phyloP scores from a whole-genome alignment of 2,113 vertebrate genomes.

The Austrofundulus limnaeus region DNA sequence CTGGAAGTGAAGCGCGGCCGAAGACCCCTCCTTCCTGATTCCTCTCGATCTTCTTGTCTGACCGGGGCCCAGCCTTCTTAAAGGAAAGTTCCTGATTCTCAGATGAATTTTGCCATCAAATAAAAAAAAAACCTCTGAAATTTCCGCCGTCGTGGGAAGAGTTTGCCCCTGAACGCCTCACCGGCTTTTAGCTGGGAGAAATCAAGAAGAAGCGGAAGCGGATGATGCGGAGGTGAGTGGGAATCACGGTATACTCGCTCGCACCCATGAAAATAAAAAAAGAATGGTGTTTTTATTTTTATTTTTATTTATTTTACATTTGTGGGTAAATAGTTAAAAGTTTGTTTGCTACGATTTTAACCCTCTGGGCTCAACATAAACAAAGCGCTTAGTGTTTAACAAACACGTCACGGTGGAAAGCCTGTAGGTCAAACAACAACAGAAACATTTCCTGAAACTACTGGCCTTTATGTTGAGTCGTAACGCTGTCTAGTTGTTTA shows the following conservation, averaged over 20 bases:
- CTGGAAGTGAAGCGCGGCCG: constrained; percentile 15
- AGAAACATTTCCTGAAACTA: background rate
- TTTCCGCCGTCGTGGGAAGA: background rate
- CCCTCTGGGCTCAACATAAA: too few species aligned
- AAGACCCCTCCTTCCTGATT: constrained; percentile 36
- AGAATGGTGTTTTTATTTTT: too few species aligned
- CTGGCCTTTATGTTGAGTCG: background rate
- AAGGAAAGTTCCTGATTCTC: constrained; percentile 18
- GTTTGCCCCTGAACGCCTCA: background rate
- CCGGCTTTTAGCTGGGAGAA: background rate
- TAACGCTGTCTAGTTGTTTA: too few species aligned
- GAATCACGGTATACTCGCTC: accelerated
- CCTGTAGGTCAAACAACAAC: too few species aligned
- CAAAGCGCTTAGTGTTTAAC: too few species aligned
- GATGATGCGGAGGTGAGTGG: constrained; percentile 50
- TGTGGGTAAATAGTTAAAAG: too few species aligned
- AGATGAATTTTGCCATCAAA: background rate
- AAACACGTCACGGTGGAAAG: background rate
- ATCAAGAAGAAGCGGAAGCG: background rate
- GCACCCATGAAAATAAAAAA: background rate
- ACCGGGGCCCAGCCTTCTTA: constrained; percentile 32
- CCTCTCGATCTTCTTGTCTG: background rate
- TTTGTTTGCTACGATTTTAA: too few species aligned
- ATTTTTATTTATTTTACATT: too few species aligned
- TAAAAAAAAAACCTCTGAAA: background rate